Evolutionary conservation across 1,140 invertebrate species (phyloP).

Genomic region (Plectrocnemia conspersa): DNA sequence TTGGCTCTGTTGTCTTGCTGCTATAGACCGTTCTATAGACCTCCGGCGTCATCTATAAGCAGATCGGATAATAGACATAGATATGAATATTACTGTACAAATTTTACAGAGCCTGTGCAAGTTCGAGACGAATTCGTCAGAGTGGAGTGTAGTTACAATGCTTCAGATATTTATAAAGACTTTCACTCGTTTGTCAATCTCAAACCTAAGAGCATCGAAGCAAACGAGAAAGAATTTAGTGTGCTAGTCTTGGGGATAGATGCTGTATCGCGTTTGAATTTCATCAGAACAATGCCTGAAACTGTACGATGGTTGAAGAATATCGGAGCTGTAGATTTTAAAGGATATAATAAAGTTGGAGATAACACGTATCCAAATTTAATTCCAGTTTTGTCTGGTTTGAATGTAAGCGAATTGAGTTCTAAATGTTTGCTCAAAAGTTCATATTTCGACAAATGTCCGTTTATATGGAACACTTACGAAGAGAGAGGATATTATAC

Average conservation of each 20-base stretch:
- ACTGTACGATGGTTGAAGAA: slow-evolving; percentile 60
- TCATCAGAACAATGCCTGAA: slow-evolving; percentile 74
- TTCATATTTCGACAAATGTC: slow-evolving; percentile 56
- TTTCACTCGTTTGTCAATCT: slow-evolving; percentile 62
- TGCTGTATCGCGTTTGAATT: slow-evolving; percentile 79
- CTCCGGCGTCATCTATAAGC: slow-evolving; percentile 41
- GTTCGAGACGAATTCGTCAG: slow-evolving; percentile 58
- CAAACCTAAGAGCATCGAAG: slow-evolving; percentile 31
- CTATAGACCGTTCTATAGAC: slow-evolving; percentile 58
- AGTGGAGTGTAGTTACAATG: slow-evolving; percentile 54
- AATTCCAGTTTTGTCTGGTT: slow-evolving; percentile 65
- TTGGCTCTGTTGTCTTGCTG: slow-evolving; percentile 53
- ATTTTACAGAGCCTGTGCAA: slow-evolving; percentile 41
- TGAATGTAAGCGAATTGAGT: slow-evolving; percentile 57
- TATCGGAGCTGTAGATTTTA: slow-evolving; percentile 62
- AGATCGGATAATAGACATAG: slow-evolving; percentile 45
- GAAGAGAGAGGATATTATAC: slow-evolving; percentile 69
- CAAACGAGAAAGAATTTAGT: slow-evolving; percentile 45
- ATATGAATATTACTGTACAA: slow-evolving; percentile 45
- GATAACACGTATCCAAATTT: slow-evolving; percentile 83
- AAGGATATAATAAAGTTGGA: slow-evolving; percentile 78
- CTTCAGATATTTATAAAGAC: slow-evolving; percentile 57
- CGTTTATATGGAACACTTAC: slow-evolving; percentile 76
- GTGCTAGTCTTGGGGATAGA: slow-evolving; percentile 83
- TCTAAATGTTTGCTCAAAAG: slow-evolving; percentile 57